Base-by-base conservation (phyloP, 1,140 invertebrate genomes). In the Scylla paramamosain region DNA sequence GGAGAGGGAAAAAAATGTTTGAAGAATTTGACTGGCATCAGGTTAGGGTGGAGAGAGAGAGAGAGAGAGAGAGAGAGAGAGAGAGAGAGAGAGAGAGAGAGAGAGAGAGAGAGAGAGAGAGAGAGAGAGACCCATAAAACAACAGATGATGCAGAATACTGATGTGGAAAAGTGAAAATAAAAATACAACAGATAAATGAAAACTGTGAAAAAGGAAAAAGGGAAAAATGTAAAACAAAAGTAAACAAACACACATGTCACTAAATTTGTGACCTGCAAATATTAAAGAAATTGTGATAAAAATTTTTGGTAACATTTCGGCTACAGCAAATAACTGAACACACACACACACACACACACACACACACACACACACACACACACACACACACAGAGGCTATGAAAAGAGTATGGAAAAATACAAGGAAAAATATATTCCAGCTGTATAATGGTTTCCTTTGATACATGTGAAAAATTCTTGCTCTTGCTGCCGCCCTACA, bases 51-150 rank as follows among this genome's bases (percentile, higher is more conserved):
- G 52, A 84, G 83, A 31, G 32, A 88, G 45, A 83, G 77, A 45
- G 52, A 89, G 48, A 83, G 87, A 89, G 93, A 67, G 86, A 86
- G 87, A 92, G 77, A 87, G 25, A n/a, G 67, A 25, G 52, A 31
- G n/a, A 93, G 67, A 83, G 67, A 52, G 77, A 94, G 45, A 83
- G 94, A 88, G 29, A 86, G 31, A 84, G 39, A 93, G 31, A 96
- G 12, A 91, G 28, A 95, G 28, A 95, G 91, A 95, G 82, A 83
- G 84, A 94, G 95, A 87, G 52, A 91, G 52, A 95, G 39, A 91
- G 90, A 94, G 89, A 82, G 84, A 84, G 48, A 88, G 20, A 32
- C 28, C 45, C 0, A 59, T 31, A 87, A 39, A 39, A 39, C 39
- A 39, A 39, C 39, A 39, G 39, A 39, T 39, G 39, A 39, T 6